Conservation (phyloP, 2,113 vertebrate genomes). For the Typhlomys cinereus region DNA sequence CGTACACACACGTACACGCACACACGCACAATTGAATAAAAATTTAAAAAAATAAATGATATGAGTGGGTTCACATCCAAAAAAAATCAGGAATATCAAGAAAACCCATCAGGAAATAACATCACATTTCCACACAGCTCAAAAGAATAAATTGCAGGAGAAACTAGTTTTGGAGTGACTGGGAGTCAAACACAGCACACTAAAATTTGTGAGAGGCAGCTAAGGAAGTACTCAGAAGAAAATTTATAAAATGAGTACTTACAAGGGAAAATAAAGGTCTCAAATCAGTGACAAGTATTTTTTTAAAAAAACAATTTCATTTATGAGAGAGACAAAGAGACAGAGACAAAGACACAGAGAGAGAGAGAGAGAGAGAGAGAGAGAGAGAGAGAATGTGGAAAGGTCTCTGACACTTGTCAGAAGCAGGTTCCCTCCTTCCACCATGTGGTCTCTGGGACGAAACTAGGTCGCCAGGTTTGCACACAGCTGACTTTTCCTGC, state of each 20-base stretch:
- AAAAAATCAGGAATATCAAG: too few relatives aligned
- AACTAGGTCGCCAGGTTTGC: too few relatives aligned
- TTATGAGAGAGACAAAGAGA: too few relatives aligned
- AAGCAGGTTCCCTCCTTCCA: too few relatives aligned
- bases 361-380: too few relatives aligned
- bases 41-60: too few relatives aligned
- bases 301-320: neutral
- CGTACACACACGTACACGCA: too few relatives aligned
- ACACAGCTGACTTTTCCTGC: too few relatives aligned
- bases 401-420: too few relatives aligned
- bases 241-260: neutral
- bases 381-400: too few relatives aligned
- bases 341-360: neutral
- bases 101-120: neutral
- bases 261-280: neutral
- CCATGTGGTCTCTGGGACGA: too few relatives aligned
- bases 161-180: neutral
- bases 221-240: neutral
- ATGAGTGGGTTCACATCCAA: slow-evolving; percentile 30
- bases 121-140: neutral
- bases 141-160: neutral
- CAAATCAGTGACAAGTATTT: neutral
- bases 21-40: too few relatives aligned
- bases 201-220: neutral
- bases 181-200: slow-evolving; percentile 27